A percentile compares a stretch with the other conserved stretches of the same genome.
Conservation (phyloP, 1,140 invertebrate species). For the Diplogasteroides magnus region DNA sequence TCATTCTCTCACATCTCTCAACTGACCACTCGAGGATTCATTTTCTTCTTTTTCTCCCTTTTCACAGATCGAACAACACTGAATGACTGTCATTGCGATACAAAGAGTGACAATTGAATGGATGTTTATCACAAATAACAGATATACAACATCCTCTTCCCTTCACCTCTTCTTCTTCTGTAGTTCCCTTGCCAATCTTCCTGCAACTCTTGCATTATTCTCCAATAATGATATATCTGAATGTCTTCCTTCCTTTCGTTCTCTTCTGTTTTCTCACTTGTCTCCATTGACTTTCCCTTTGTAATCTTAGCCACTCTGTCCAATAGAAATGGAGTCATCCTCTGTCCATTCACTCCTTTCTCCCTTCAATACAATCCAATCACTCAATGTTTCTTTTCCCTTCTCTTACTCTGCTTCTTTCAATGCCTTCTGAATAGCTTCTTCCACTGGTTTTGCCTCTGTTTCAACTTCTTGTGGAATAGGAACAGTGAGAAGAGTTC, state of each 20-base stretch:
- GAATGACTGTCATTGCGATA: too few relatives aligned
- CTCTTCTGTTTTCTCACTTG: conserved; percentile 68
- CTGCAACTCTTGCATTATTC: conserved; percentile 81
- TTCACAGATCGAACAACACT: too few relatives aligned
- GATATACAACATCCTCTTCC: too few relatives aligned
- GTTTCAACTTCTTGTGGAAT: conserved; percentile 67
- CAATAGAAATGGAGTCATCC: conserved; percentile 85
- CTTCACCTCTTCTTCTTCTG: too few relatives aligned
- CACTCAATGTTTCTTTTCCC: not conserved
- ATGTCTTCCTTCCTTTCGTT: too few relatives aligned
- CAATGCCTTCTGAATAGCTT: conserved; percentile 71
- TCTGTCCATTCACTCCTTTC: conserved; percentile 70
- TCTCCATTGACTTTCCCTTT: conserved; percentile 70
- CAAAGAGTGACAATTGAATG: too few relatives aligned
- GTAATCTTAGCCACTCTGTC: conserved; percentile 72
- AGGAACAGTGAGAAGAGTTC: conserved; percentile 83
- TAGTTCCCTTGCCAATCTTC: conserved; percentile 72
- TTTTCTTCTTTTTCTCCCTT: too few relatives aligned
- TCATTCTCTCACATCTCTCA: too few relatives aligned
- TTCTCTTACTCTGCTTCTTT: conserved; percentile 62
- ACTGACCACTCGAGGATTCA: too few relatives aligned
- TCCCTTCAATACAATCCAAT: conserved; percentile 44
- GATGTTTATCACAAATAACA: too few relatives aligned
- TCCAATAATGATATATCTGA: conserved; percentile 80
- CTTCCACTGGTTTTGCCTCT: conserved; percentile 64